A percentile compares a stretch with the other conserved stretches of the same genome.
phyloP scores from a whole-genome alignment of 2,888 invertebrate genomes.

The Cerastoderma edule region DNA sequence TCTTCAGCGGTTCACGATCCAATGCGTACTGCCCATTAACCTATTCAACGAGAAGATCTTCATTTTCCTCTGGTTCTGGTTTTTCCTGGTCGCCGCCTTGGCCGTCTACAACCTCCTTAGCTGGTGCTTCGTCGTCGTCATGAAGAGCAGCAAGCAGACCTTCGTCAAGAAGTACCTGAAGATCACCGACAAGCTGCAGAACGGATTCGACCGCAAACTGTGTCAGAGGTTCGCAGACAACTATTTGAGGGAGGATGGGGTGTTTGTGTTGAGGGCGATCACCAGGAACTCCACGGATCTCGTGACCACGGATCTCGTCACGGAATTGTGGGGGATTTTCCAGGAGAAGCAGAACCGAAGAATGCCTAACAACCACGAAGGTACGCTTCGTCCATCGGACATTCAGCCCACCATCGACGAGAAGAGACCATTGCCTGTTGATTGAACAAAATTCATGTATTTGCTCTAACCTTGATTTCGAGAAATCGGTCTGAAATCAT shows the following conservation, averaged over 20 bases:
- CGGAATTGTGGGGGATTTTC: slow-evolving; percentile 73
- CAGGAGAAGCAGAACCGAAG: slow-evolving; percentile 67
- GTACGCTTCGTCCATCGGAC: slow-evolving; percentile 54
- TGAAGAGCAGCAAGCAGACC: slow-evolving; percentile 65
- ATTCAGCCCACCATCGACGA: slow-evolving; percentile 53
- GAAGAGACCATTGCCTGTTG: slow-evolving; percentile 54
- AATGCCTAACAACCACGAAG: slow-evolving; percentile 52
- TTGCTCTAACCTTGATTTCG: no score
- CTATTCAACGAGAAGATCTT: slow-evolving; percentile 80
- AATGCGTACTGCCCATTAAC: slow-evolving; percentile 79
- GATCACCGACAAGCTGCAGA: slow-evolving; percentile 71
- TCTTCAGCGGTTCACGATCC: slow-evolving; percentile 74
- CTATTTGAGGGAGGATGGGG: slow-evolving; percentile 76
- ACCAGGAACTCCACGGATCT: slow-evolving; percentile 76
- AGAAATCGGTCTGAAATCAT: no score
- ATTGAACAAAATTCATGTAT: slow-evolving; percentile 25
- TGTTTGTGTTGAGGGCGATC: slow-evolving; percentile 73
- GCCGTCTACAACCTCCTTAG: slow-evolving; percentile 66
- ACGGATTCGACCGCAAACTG: slow-evolving; percentile 70
- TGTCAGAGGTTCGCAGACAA: slow-evolving; percentile 74
- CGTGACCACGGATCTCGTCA: slow-evolving; percentile 73
- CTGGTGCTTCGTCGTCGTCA: slow-evolving; percentile 72
- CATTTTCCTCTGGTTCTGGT: slow-evolving; percentile 79
- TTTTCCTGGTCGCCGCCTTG: slow-evolving; percentile 68
- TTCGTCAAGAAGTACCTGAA: slow-evolving; percentile 77